phyloP scores from a whole-genome alignment of 2,797 vertebrate genomes.

The Syndactyla subalaris region DNA sequence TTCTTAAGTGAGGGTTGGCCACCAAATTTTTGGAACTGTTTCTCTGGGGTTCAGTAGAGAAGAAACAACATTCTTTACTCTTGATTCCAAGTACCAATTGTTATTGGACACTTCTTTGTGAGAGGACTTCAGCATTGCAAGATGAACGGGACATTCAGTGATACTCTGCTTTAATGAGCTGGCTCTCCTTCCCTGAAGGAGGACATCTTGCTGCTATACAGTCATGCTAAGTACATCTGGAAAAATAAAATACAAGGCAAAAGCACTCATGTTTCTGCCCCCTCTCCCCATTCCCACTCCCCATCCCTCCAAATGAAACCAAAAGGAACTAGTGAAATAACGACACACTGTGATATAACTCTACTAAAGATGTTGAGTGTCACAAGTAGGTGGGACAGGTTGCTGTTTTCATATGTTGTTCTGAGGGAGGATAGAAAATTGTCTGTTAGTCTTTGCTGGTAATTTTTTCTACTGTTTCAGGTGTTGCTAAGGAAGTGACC shows the following conservation, averaged over 20 bases:
- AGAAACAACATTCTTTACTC: background rate
- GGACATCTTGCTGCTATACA: background rate
- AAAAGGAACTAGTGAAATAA: background rate
- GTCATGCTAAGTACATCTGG: background rate
- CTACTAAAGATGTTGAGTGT: background rate
- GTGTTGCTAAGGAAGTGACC: background rate
- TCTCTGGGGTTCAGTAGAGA: background rate
- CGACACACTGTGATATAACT: background rate
- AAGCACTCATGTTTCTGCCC: background rate
- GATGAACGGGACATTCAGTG: background rate
- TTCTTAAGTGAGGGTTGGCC: background rate
- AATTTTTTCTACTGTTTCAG: background rate
- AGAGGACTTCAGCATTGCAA: background rate
- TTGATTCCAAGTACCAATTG: background rate
- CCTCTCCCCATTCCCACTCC: accelerated
- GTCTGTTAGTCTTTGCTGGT: background rate
- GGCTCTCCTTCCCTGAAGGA: background rate
- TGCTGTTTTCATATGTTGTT: background rate
- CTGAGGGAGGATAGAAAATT: background rate
- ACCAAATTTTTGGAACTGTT: background rate
- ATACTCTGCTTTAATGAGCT: background rate
- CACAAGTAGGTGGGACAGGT: background rate
- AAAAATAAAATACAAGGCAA: background rate
- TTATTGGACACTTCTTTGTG: background rate
- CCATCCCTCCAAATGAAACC: background rate